Base-by-base conservation (phyloP, 2,113 vertebrate species). In the Manacus vitellinus region DNA sequence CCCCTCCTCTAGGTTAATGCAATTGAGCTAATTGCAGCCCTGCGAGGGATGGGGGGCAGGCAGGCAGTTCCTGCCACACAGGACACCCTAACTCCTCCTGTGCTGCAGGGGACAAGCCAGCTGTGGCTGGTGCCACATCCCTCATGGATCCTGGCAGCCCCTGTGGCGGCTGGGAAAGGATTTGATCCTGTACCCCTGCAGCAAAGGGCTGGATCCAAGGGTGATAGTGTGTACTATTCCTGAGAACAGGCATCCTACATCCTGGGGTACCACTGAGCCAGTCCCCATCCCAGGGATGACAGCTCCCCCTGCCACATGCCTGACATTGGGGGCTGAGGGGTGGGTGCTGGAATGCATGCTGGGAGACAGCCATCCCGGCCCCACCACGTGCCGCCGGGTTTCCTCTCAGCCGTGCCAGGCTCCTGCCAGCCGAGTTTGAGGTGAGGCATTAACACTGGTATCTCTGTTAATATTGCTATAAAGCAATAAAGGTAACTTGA, bases 401-500 rank as follows among this genome's bases (percentile, higher is more conserved):
- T 95, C 94, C 94, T 92, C 85, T 85, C 0, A 0, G 56, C 66
- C 0, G 2, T 78, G 88, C 86, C 86, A 86, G 89, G 84, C 62
- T 80, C 79, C 90, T 91, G 91, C 84, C 91, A 82, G 87, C 77
- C 33, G 81, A 81, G 56, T 15, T 35, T 59, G 93, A 92, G 95
- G 95, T 63, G 88, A 92, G 82, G 85, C 72, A 86, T 90, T 95
- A 91, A 89, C 73, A 88, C 82, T 97, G 90, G 80, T 93, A 95
- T 97, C 96, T 95, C 96, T 95, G 93, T 94, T 96, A 94, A 95
- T 95, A 79, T 79, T 92, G 85, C 95, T 23, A 87, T 95, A 81
- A 94, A 95, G 96, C 90, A 94, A 88, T 96, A 92, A 96, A 95
- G 89, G 93, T 63, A 95, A 93, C 94, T 79, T 88, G 88, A 92